Percentiles rank a stretch among this genome's conserved stretches.
These are phyloP conservation scores for Nomia melanderi DNA, from an alignment of 1,140 invertebrate genomes.

Conservation along the genomic window DNA sequence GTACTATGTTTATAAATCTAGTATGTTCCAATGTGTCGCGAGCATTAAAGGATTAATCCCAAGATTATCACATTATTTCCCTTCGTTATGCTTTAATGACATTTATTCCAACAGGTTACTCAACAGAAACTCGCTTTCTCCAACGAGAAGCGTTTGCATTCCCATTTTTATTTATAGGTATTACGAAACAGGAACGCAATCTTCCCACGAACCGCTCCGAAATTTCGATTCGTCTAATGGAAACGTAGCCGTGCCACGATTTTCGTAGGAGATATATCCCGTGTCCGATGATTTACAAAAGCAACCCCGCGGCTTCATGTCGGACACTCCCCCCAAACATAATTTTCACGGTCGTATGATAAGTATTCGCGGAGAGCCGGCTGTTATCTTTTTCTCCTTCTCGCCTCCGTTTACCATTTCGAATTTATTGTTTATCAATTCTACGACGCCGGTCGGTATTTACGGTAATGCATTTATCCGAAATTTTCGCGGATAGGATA, in stretches of 20 bases:
- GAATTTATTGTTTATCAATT: slow-evolving; percentile 34
- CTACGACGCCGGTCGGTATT: slow-evolving; percentile 11
- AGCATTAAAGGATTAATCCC: too few relatives aligned
- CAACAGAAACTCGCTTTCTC: too few relatives aligned
- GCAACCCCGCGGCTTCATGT: too few relatives aligned
- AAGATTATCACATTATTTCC: too few relatives aligned
- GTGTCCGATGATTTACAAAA: not conserved
- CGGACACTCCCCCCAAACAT: not conserved
- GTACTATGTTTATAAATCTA: too few relatives aligned
- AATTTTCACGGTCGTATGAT: slow-evolving; percentile 14
- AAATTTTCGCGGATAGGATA: slow-evolving; percentile 16
- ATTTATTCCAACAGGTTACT: too few relatives aligned
- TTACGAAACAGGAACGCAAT: too few relatives aligned
- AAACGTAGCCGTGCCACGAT: not conserved
- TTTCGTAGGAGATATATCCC: not conserved
- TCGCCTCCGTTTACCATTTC: not conserved
- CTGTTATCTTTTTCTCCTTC: slow-evolving; percentile 7
- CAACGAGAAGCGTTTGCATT: too few relatives aligned
- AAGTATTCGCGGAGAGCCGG: not conserved
- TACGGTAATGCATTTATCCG: slow-evolving; percentile 33
- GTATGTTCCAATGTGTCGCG: too few relatives aligned
- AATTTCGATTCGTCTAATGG: not conserved
- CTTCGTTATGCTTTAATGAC: too few relatives aligned
- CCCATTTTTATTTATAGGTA: too few relatives aligned
- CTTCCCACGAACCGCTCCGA: not conserved